A percentile compares a stretch with the other conserved stretches of the same genome.
phyloP scores from a whole-genome alignment of 2,888 invertebrate genomes.

The Parascotia fuliginaria region DNA sequence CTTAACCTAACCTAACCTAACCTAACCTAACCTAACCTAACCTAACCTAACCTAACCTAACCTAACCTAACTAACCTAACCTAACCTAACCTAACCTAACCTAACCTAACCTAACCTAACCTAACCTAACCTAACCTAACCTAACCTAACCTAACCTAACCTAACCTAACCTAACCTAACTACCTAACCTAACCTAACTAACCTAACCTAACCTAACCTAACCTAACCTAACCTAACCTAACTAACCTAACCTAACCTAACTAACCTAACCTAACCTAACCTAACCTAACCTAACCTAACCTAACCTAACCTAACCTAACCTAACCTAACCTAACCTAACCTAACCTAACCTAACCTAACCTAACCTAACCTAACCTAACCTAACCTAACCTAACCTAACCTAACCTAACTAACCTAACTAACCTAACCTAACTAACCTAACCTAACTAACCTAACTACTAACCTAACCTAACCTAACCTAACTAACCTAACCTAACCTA shows the following conservation, averaged over 20 bases:
- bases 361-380: constrained; percentile 33
- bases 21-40: constrained; percentile 23
- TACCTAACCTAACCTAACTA: constrained; percentile 54
- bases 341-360: constrained; percentile 27
- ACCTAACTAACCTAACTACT: no score
- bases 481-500: constrained; percentile 40
- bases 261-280: constrained; percentile 29
- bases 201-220: constrained; percentile 38
- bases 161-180: constrained; percentile 24
- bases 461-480: constrained; percentile 18
- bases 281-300: constrained; percentile 28
- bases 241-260: constrained; percentile 32
- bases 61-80: constrained; percentile 17
- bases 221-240: constrained; percentile 31
- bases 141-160: constrained; percentile 15
- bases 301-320: constrained; percentile 28
- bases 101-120: constrained; percentile 26
- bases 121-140: constrained; percentile 29
- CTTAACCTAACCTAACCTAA: no score
- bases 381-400: constrained; percentile 34
- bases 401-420: constrained; percentile 41
- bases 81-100: constrained; percentile 18
- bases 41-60: constrained; percentile 19
- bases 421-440: constrained; percentile 36
- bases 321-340: constrained; percentile 31